Conservation (phyloP, 2,888 invertebrate genomes). For the Aproaerema taeniolella region DNA sequence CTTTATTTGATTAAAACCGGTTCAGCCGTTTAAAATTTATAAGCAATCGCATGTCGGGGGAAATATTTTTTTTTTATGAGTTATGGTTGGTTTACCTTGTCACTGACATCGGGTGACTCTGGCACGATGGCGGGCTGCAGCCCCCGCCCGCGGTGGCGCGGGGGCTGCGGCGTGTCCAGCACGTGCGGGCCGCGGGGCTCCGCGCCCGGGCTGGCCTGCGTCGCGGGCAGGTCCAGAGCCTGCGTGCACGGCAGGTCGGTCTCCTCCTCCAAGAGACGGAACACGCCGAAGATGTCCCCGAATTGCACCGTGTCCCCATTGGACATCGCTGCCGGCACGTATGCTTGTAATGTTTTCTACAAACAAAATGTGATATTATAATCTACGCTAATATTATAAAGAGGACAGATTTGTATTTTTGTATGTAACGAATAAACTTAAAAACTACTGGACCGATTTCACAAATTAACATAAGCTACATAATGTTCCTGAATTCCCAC, state of each 20-base stretch:
- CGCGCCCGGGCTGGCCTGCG: slow-evolving; percentile 21
- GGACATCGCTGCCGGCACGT: slow-evolving; percentile 48
- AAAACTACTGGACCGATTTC: too few species aligned
- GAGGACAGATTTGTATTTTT: too few species aligned
- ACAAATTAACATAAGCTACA: too few species aligned
- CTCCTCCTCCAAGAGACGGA: slow-evolving; percentile 51
- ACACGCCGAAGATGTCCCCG: slow-evolving; percentile 60
- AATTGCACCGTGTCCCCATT: slow-evolving; percentile 63
- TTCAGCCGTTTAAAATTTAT: too few species aligned
- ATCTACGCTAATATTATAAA: too few species aligned
- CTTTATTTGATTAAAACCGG: too few species aligned
- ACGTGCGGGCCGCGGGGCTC: neutral
- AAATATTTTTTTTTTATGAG: too few species aligned
- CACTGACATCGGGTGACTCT: slow-evolving; percentile 66
- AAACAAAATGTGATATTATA: neutral
- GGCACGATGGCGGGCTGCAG: slow-evolving; percentile 34
- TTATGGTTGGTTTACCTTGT: too few species aligned
- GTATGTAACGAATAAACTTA: too few species aligned
- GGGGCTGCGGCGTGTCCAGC: neutral
- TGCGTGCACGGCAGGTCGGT: slow-evolving; percentile 61
- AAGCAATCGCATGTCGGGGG: too few species aligned
- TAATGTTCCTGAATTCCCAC: too few species aligned
- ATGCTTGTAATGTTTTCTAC: slow-evolving; percentile 53
- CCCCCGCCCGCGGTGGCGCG: too few species aligned
- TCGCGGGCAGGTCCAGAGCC: slow-evolving; percentile 55